A percentile compares a stretch with the other conserved stretches of the same genome.
Evolutionary conservation across 2,113 vertebrate species (phyloP).

Genomic region (Notechis scutatus): DNA sequence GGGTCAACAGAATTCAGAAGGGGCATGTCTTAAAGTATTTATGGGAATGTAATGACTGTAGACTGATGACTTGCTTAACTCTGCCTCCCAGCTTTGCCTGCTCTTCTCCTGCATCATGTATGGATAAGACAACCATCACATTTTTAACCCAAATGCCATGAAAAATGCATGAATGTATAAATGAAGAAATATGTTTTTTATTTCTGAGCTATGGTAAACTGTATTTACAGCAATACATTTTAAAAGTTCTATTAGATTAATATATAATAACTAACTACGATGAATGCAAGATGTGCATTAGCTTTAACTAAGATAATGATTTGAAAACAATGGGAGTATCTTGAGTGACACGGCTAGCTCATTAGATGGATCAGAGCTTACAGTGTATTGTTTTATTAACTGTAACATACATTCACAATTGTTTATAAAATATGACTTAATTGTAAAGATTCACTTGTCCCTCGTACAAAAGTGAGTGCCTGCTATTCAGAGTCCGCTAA

Average conservation of each 20-base stretch:
- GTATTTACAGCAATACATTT: neutral
- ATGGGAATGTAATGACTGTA: neutral
- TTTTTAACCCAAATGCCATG: neutral
- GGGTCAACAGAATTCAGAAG: neutral
- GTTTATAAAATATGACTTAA: neutral
- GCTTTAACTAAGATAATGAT: neutral
- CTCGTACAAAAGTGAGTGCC: neutral
- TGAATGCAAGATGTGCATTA: neutral
- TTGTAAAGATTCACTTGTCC: conserved; percentile 24
- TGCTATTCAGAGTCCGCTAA: neutral
- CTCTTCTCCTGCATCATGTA: no score
- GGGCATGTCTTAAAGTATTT: neutral
- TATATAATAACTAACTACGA: neutral
- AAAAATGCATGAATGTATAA: neutral
- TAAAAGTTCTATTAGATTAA: neutral
- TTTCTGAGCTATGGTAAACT: neutral
- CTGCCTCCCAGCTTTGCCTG: no score
- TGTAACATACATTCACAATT: conserved; percentile 4
- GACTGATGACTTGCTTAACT: no score
- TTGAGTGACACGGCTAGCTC: neutral
- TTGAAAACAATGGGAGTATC: neutral
- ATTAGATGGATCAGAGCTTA: conserved; percentile 38
- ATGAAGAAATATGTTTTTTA: neutral
- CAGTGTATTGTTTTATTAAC: conserved; percentile 31
- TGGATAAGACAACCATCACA: neutral